Evolutionary conservation across 2,888 invertebrate species (phyloP), one percentile per base, ranked within the genome.

Genomic region (Rambutsinella grinnellia): DNA sequence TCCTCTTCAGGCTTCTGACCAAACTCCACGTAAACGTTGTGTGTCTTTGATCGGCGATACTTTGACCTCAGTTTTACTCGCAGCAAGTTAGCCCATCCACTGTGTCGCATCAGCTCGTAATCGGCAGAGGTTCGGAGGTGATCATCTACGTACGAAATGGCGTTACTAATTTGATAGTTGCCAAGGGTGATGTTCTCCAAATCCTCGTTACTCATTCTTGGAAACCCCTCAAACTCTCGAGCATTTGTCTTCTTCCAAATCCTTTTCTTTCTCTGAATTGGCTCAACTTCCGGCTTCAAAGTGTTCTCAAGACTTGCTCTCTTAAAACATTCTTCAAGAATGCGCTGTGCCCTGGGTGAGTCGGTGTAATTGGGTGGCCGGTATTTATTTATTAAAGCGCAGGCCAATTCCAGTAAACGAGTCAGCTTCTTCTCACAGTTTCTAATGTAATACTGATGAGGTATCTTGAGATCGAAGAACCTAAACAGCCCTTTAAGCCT

Each of bases 401-500:
- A 77, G 17, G 26, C 44, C 13, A 77, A 63, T 3, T 58, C 15
- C 0, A 72, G 17, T 28, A 27, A 58, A 13, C 63, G 3, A 5
- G 6, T 13, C 6, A 71, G 19, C 23, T 28, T 54, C 10, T 24
- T 19, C 2, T 60, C 13, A 19, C 57, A 56, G 5, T 65, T 54
- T 2, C 58, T 17, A 19, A 17, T 28, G 46, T 27, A 76, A 21
- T 61, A 58, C 10, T 47, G 26, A 13, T 5, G 13, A 5, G 57
- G 58, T 10, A 72, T 65, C 6, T 8, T 19, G 0, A 19, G 3
- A 17, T 72, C 65, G 26, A 76, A 79, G 26, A 76, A 76, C 15
- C 46, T 17, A 26, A 76, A 79, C 15, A 63, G 24, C 17, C 72
- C 68, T 46, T 79, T 79, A 0, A 77, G 3, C 26, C 79, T 26